Evolutionary conservation across 2,113 vertebrate species (phyloP), one percentile per base, ranked within the genome.

Genomic region (Amphilophus citrinellus): DNA sequence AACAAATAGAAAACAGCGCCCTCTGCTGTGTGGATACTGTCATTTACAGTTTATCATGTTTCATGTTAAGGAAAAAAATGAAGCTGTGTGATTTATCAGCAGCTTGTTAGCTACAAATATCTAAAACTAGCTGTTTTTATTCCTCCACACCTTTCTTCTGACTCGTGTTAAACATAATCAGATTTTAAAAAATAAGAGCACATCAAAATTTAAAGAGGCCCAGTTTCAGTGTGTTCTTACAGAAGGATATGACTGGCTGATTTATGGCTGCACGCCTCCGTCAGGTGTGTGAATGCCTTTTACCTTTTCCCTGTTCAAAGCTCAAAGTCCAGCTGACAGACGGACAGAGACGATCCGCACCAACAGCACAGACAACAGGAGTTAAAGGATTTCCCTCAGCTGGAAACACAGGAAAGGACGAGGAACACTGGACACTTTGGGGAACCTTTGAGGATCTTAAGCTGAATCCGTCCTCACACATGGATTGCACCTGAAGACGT

Each of bases 291-390:
- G 83, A 80, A 87, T 42, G 80, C 77, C 85, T 88, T 78, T 83
- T 60, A 56, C 62, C 39, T 77, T 77, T 77, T 87, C 86, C 84
- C 89, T 87, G 94, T 92, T 90, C 90, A 94, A 90, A 89, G 96
- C 87, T 93, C 95, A 96, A 96, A 95, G 96, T 96, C 84, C 95
- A 94, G 15, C 50, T 27, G 85, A 78, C 79, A 27, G 63, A 76
- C 81, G 27, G 63, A 76, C 61, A 39, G 73, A 89, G 81, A 89
- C 66, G 61, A 79, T 78, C 60, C 62, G 9, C 20, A 14, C 9
- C 6, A 71, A 22, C 71, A 76, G 42, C 60, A 59, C 42, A 61
- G 81, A 83, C 39, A 77, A 37, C 7, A 77, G 71, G 50, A 80
- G 9, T 58, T 22, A 24, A 57, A 60, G n/a, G 2, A 30, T 3